Conservation (phyloP, 2,888 invertebrate species). For the Lasioglossum pauxillum region DNA sequence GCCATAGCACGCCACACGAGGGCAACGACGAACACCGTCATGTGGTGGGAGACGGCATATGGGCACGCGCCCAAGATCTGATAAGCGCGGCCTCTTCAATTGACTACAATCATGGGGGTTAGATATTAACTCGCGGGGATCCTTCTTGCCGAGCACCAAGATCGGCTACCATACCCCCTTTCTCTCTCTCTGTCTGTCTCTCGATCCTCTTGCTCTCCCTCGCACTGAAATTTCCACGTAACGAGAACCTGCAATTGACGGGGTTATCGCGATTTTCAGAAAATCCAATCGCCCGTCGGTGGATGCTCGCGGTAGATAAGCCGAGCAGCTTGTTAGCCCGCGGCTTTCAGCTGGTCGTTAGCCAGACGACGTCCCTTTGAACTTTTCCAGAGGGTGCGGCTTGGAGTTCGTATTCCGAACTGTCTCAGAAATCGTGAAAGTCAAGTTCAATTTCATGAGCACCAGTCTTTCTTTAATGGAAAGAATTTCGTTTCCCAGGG, state of each 20-base stretch:
- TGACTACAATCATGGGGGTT: slow-evolving; percentile 80
- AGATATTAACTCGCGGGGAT: slow-evolving; percentile 78
- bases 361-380: neutral
- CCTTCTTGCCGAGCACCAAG: slow-evolving; percentile 46
- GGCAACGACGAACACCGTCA: slow-evolving; percentile 60
- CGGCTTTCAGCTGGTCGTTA: neutral
- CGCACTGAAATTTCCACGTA: slow-evolving; percentile 69
- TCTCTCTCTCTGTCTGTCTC: neutral
- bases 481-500: neutral
- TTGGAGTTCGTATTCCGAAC: neutral
- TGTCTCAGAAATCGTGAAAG: neutral
- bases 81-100: slow-evolving; percentile 79
- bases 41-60: slow-evolving; percentile 78
- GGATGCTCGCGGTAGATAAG: neutral
- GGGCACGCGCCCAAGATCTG: slow-evolving; percentile 81
- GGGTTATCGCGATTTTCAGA: slow-evolving; percentile 62
- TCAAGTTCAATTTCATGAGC: no score
- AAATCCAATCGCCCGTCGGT: slow-evolving; percentile 14
- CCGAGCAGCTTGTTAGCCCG: neutral
- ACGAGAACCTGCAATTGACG: slow-evolving; percentile 76
- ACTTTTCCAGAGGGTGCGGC: neutral
- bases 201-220: neutral
- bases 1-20: slow-evolving; percentile 55
- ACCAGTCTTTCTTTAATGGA: neutral
- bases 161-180: slow-evolving; percentile 21